Evolutionary conservation across 2,113 vertebrate genomes (phyloP).

Genomic region (Arenaria interpres): DNA sequence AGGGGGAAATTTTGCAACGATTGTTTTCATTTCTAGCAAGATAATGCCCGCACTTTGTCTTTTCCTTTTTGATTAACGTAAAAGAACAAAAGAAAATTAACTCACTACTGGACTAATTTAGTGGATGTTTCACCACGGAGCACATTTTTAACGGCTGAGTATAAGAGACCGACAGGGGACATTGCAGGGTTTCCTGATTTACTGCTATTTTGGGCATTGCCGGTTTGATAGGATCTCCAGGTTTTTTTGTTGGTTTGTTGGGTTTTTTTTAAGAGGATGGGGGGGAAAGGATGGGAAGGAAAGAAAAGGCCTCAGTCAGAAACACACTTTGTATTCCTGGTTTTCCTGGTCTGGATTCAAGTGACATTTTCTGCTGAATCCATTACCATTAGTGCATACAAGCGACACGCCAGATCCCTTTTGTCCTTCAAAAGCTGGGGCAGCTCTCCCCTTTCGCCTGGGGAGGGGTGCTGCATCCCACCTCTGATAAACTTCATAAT

Average conservation of each 20-base stretch:
- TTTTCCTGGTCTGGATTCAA: conserved; percentile 56
- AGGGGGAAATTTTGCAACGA: background rate
- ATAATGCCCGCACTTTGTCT: background rate
- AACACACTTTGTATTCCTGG: conserved; percentile 37
- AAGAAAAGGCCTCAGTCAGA: conserved; percentile 16
- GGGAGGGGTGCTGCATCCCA: conserved; percentile 37
- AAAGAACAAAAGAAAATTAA: conserved; percentile 13
- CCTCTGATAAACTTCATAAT: conserved; percentile 76
- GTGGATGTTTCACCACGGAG: background rate
- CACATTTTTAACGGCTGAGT: background rate
- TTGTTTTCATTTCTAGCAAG: conserved; percentile 5
- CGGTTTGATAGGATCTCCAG: background rate
- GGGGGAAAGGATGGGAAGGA: background rate
- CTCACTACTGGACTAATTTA: background rate
- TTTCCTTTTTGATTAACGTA: conserved; percentile 5
- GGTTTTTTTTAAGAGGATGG: background rate
- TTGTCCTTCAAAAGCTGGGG: conserved; percentile 68
- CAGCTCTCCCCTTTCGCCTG: conserved; percentile 54
- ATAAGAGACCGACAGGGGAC: background rate
- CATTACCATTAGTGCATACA: background rate
- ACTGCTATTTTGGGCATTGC: background rate
- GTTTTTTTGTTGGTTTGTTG: background rate
- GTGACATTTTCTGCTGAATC: conserved; percentile 49
- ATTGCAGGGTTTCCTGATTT: background rate
- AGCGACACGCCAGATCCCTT: conserved; percentile 58